These are phyloP conservation scores for Kuschelorhynchus macadamiae DNA, from an alignment of 2,888 invertebrate species.

Conservation along the genomic window DNA sequence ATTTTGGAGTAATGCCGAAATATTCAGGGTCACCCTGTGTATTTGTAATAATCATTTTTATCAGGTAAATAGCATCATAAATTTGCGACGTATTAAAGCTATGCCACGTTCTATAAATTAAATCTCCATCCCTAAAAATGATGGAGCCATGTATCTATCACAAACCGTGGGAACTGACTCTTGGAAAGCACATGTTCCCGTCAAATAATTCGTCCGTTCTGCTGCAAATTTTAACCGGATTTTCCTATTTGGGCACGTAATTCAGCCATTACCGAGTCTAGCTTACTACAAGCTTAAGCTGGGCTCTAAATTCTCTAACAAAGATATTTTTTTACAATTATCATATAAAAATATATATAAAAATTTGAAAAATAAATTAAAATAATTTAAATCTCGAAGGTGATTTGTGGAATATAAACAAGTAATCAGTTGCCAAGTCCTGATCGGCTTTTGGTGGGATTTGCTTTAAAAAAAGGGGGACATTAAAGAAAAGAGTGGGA, in stretches of 20 bases:
- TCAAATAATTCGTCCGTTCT: conserved; percentile 47
- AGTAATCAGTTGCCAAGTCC: no score
- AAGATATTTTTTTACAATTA: conserved; percentile 27
- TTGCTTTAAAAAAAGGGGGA: no score
- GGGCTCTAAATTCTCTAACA: conserved; percentile 31
- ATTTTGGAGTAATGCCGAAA: no score
- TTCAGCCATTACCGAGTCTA: conserved; percentile 49
- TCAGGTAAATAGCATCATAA: conserved; percentile 22
- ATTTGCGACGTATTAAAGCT: conserved; percentile 15
- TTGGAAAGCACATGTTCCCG: conserved; percentile 46
- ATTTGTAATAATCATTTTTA: no score
- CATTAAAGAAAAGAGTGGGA: no score
- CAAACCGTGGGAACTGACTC: conserved; percentile 48
- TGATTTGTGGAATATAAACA: no score
- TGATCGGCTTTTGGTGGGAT: no score
- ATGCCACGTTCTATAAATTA: conserved; percentile 32
- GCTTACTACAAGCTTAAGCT: conserved; percentile 43
- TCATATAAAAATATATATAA: no score
- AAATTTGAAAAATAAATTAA: no score
- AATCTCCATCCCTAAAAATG: conserved; percentile 36
- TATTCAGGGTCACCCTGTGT: no score
- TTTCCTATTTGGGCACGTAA: conserved; percentile 49
- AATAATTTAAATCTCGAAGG: no score
- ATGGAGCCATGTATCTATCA: conserved; percentile 38
- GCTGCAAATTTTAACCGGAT: conserved; percentile 49